These are phyloP conservation scores for Ariolimax columbianus DNA, from an alignment of 2,888 invertebrate genomes.

Conservation along the genomic window DNA sequence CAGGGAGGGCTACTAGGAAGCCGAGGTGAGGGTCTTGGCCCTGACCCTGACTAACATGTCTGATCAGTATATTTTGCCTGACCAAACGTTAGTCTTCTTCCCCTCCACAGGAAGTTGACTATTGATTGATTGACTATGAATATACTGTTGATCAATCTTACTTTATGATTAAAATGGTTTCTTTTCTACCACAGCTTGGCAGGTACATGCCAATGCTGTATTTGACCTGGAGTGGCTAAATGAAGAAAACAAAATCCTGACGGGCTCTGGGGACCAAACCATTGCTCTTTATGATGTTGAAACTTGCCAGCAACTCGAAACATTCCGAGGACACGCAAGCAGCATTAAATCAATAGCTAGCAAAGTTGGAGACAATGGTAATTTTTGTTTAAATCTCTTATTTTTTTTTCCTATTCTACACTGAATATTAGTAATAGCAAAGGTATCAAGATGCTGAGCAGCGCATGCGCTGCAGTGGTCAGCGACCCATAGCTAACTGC, in stretches of 20 bases:
- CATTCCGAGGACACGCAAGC: slow-evolving; percentile 87
- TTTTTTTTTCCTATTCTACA: neutral
- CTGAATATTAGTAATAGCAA: no score
- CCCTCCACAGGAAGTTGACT: no score
- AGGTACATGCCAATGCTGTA: slow-evolving; percentile 89
- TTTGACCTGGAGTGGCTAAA: slow-evolving; percentile 94
- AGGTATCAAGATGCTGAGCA: no score
- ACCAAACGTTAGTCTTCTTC: no score
- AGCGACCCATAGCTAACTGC: no score
- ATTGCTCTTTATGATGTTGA: slow-evolving; percentile 88
- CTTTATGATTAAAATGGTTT: neutral
- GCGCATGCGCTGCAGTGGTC: no score
- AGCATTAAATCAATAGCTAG: slow-evolving; percentile 91
- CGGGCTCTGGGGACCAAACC: slow-evolving; percentile 91
- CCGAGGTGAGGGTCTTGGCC: no score
- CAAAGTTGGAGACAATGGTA: slow-evolving; percentile 83
- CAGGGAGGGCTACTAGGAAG: no score
- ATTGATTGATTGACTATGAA: no score
- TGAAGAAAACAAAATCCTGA: slow-evolving; percentile 86
- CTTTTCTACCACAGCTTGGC: slow-evolving; percentile 67
- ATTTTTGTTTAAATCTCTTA: slow-evolving; percentile 40
- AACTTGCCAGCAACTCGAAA: slow-evolving; percentile 71
- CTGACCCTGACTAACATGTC: no score
- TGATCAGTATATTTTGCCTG: no score
- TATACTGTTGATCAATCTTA: no score